Evolutionary conservation across 2,888 invertebrate genomes (phyloP).

Genomic region (Leptopilina drosophilae): DNA sequence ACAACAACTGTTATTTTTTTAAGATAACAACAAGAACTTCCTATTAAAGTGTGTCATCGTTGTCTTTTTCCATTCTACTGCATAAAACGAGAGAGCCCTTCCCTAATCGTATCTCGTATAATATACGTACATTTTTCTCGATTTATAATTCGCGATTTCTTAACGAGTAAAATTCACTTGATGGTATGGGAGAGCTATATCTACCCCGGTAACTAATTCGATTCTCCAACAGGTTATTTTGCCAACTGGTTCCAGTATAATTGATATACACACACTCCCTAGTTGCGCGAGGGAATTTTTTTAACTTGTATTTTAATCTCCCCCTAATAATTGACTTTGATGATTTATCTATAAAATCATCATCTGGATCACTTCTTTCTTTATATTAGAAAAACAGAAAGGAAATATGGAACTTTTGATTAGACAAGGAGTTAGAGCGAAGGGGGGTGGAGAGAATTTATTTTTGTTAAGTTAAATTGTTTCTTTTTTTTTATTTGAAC

Average conservation of each 20-base stretch:
- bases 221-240: conserved; percentile 29
- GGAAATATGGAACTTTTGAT: too few relatives aligned
- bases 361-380: too few relatives aligned
- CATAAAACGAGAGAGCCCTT: too few relatives aligned
- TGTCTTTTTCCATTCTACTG: too few relatives aligned
- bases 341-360: not conserved
- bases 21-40: too few relatives aligned
- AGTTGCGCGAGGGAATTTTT: not conserved
- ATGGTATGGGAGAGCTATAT: conserved; percentile 9
- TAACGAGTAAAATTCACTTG: conserved; percentile 27
- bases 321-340: conserved; percentile 13
- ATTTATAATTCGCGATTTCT: conserved; percentile 13
- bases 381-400: too few relatives aligned
- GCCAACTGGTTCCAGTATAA: conserved; percentile 33
- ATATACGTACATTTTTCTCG: not conserved
- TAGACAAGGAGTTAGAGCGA: too few relatives aligned
- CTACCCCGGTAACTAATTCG: conserved; percentile 1
- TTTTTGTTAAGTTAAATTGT: too few relatives aligned
- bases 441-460: too few relatives aligned
- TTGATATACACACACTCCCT: conserved; percentile 17
- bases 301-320: conserved; percentile 10
- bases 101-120: not conserved
- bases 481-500: too few relatives aligned
- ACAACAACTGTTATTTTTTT: not conserved
- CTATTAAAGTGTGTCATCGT: too few relatives aligned